These are phyloP conservation scores for Drosophila bocki DNA, from an alignment of 1,140 invertebrate species.

Conservation along the genomic window DNA sequence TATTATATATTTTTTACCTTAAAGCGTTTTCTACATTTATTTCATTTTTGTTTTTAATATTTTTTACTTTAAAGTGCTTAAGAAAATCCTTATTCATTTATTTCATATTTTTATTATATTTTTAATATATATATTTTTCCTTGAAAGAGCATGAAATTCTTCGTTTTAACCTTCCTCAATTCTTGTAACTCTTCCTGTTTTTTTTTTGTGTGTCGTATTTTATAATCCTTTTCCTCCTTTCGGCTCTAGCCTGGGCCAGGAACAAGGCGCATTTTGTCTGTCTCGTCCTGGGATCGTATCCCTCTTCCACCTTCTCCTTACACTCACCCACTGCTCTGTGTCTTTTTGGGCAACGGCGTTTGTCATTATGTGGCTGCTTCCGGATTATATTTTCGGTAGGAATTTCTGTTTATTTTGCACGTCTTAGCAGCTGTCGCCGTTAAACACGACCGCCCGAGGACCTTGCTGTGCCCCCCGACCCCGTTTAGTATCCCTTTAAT, in stretches of 20 bases:
- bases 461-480: neutral
- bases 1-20: no score
- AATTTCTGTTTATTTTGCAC: slow-evolving; percentile 73
- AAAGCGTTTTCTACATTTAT: no score
- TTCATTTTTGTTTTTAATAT: no score
- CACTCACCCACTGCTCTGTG: neutral
- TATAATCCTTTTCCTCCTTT: slow-evolving; percentile 47
- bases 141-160: neutral
- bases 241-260: slow-evolving; percentile 21
- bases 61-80: no score
- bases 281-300: slow-evolving; percentile 24
- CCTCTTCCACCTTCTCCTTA: neutral
- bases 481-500: slow-evolving; percentile 58
- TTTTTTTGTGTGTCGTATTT: slow-evolving; percentile 48
- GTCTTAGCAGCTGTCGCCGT: slow-evolving; percentile 77
- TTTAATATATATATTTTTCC: neutral
- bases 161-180: neutral
- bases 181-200: neutral
- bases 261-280: slow-evolving; percentile 53
- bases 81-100: neutral
- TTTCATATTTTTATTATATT: neutral
- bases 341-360: slow-evolving; percentile 45
- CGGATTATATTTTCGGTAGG: slow-evolving; percentile 78
- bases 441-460: slow-evolving; percentile 54
- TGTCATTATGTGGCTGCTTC: slow-evolving; percentile 80